These are phyloP conservation scores for Pogonus chalceus DNA, from an alignment of 1,140 invertebrate species.

Conservation along the genomic window DNA sequence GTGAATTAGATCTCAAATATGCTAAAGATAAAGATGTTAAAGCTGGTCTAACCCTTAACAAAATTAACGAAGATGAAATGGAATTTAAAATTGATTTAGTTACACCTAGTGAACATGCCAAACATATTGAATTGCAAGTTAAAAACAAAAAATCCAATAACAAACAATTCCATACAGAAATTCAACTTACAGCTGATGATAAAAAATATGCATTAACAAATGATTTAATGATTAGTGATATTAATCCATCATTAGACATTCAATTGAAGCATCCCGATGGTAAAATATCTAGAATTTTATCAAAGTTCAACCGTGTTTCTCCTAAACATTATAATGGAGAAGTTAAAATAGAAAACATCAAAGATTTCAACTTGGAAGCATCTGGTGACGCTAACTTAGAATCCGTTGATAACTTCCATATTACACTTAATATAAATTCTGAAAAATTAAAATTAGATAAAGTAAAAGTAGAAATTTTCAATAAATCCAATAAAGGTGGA, in stretches of 20 bases:
- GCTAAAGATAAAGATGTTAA: conserved; percentile 44
- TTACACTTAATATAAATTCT: conserved; percentile 53
- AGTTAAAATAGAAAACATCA: conserved; percentile 40
- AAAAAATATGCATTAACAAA: conserved; percentile 40
- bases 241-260: conserved; percentile 36
- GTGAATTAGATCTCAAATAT: conserved; percentile 37
- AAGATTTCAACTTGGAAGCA: conserved; percentile 40
- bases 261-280: conserved; percentile 37
- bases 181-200: conserved; percentile 37
- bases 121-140: conserved; percentile 43
- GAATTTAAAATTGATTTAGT: conserved; percentile 35
- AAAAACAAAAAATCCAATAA: conserved; percentile 40
- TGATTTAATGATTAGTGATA: conserved; percentile 35
- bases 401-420: conserved; percentile 52
- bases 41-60: conserved; percentile 29
- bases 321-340: conserved; percentile 45
- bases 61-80: conserved; percentile 34
- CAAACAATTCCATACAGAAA: conserved; percentile 33
- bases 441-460: conserved; percentile 54
- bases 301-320: conserved; percentile 42
- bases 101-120: conserved; percentile 43
- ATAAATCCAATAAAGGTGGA: conserved; percentile 45
- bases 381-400: conserved; percentile 45
- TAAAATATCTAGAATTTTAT: conserved; percentile 40
- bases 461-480: conserved; percentile 50